Base-by-base conservation (phyloP, 1,140 invertebrate genomes). In the Sminthurides bifidus region DNA sequence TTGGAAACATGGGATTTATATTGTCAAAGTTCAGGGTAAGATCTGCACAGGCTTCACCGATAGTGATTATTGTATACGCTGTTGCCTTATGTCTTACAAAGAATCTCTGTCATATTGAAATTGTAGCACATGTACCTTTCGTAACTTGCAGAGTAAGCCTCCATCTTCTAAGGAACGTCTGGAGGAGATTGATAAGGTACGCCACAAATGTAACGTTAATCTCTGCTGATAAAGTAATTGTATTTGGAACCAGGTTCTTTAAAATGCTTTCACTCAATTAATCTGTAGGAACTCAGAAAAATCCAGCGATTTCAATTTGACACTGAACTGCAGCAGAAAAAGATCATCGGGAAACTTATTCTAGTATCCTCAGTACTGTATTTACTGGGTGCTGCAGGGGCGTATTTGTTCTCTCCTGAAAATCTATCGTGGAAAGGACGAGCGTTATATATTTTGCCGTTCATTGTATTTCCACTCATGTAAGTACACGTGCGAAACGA, bases 341-440 rank as follows among this genome's bases (percentile, higher is more conserved):
- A 80, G 52, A 80, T 88, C 56, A 80, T 90, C 51, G 82, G 82
- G 35, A 79, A 81, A 64, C 77, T 93, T 37, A 76, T 92, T 59
- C 75, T 89, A 49, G 81, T 84, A 65, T 88, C 85, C 24, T 79
- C 88, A 27, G 74, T 82, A n/a, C 64, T 87, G 5, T 93, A 90
- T 70, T 75, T 89, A 15, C 68, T 87, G 40, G 77, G 79, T 59
- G 81, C 81, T 29, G 67, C 84, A 6, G 60, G 85, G 52, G 84
- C 85, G 67, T 92, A 87, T 68, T 85, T 87, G 64, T 81, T 83
- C 60, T 82, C 83, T 57, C 75, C 77, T 50, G 77, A 43, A 17
- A 46, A 38, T 19, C 21, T 52, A 23, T 14, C 76, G 49, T 75
- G 81, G 69, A 73, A 79, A 49, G 78, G 86, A 61, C 77, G 79